Evolutionary conservation across 2,113 vertebrate genomes (phyloP).

Genomic region (Eurystomus gularis): DNA sequence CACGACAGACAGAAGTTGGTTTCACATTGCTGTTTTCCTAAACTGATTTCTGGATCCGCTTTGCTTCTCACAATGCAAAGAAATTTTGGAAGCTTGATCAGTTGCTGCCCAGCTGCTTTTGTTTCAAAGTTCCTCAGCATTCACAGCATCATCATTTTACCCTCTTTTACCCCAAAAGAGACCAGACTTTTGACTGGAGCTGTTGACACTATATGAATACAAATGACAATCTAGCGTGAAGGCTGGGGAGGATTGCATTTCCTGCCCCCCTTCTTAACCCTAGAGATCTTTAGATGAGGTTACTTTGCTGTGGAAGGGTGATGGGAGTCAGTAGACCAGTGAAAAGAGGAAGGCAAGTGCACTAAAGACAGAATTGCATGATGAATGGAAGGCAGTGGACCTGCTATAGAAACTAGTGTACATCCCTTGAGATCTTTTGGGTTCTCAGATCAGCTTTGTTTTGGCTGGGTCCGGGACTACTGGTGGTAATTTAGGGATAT

Average conservation of each 20-base stretch:
- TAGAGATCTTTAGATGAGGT: not conserved
- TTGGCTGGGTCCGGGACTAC: not conserved
- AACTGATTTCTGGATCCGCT: not conserved
- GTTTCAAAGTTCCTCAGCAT: not conserved
- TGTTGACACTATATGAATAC: not conserved
- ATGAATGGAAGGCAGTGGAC: not conserved
- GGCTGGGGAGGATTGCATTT: not conserved
- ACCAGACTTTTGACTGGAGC: not conserved
- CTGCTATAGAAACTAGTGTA: not conserved
- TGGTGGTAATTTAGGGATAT: not conserved
- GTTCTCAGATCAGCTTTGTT: not conserved
- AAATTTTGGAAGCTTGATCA: not conserved
- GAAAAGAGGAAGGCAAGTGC: not conserved
- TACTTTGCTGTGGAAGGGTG: not conserved
- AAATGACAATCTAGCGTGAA: not conserved
- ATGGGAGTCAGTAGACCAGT: not conserved
- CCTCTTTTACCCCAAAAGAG: not conserved
- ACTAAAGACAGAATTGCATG: not conserved
- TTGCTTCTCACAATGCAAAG: not conserved
- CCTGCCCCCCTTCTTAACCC: too few species aligned
- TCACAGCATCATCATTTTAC: not conserved
- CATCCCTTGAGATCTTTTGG: not conserved
- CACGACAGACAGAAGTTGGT: not conserved
- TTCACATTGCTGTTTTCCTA: not conserved
- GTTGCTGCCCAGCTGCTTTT: not conserved